Conservation (phyloP, 2,888 invertebrate genomes). For the Philonicus albiceps region DNA sequence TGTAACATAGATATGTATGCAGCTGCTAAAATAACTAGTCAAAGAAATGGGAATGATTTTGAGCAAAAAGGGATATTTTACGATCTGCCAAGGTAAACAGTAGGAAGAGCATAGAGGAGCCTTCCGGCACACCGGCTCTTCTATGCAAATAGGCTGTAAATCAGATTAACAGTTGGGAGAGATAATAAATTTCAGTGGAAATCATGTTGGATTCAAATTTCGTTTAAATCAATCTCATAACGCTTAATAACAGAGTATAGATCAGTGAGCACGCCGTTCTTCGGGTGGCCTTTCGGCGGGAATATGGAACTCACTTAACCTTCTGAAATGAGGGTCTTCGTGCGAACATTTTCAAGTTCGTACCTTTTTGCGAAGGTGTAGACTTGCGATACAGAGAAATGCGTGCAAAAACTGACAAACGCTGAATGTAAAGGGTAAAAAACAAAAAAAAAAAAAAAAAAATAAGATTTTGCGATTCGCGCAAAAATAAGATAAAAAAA, state of each 20-base stretch:
- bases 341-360: conserved; percentile 41
- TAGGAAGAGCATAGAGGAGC: background rate
- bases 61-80: background rate
- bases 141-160: conserved; percentile 36
- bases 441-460: background rate
- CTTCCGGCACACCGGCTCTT: background rate
- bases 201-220: conserved; percentile 38
- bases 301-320: background rate
- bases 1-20: background rate
- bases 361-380: conserved; percentile 41
- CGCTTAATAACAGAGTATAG: conserved; percentile 21
- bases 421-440: background rate
- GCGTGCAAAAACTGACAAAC: conserved; percentile 39
- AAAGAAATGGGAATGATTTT: background rate
- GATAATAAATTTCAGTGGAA: conserved; percentile 36
- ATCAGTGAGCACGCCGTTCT: background rate
- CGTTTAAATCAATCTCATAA: conserved; percentile 37
- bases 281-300: background rate
- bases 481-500: background rate
- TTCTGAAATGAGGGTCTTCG: conserved; percentile 31
- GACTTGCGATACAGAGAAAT: conserved; percentile 36
- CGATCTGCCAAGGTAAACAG: background rate
- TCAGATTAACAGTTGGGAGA: background rate
- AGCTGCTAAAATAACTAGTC: background rate
- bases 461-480: background rate